Evolutionary conservation across 2,797 vertebrate genomes (phyloP), one percentile per base, ranked within the genome.

Genomic region (Diceros bicornis): DNA sequence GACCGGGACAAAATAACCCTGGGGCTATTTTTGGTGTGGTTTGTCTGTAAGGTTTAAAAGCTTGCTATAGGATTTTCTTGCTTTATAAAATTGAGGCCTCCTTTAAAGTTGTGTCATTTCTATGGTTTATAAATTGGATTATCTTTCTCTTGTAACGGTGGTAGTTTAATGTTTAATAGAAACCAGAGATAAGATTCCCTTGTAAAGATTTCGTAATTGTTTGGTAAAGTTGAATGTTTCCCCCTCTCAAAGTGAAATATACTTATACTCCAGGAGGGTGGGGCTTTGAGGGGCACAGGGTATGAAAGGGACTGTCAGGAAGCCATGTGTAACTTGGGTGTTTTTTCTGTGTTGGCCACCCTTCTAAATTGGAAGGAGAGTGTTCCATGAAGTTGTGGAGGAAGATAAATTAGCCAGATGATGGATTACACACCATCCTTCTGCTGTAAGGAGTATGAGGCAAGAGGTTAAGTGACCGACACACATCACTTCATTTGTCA

Each of bases 71-170:
- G 90, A 90, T 96, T 96, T 95, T 91, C 71, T 96, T 55, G 68
- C 59, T 92, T 93, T 92, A 41, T 94, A 61, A 95, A 93, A 90
- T 71, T 55, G 61, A 79, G 71, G 69, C 41, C 61, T 84, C n/a
- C 55, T 91, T 91, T 71, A 27, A 55, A 92, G 62, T 78, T 91
- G 14, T 94, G 87, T 86, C 37, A 21, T 74, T 95, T 78, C 62
- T 83, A 32, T 84, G 84, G 50, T 93, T 97, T 91, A 9, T 61
- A 95, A 96, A 96, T 96, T 0, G 5, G 79, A 82, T 97, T 96
- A 82, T 85, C 59, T 61, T 95, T 32, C 34, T 64, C 57, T 87
- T n/a, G 32, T 64, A 64, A 47, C 0, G 18, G 34, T 2, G 18
- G 14, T 85, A 10, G 6, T 85, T 83, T 75, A 61, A 21, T 77